Evolutionary conservation across 2,888 invertebrate species (phyloP), one percentile per base, ranked within the genome.

Genomic region (Miltochrista miniata): DNA sequence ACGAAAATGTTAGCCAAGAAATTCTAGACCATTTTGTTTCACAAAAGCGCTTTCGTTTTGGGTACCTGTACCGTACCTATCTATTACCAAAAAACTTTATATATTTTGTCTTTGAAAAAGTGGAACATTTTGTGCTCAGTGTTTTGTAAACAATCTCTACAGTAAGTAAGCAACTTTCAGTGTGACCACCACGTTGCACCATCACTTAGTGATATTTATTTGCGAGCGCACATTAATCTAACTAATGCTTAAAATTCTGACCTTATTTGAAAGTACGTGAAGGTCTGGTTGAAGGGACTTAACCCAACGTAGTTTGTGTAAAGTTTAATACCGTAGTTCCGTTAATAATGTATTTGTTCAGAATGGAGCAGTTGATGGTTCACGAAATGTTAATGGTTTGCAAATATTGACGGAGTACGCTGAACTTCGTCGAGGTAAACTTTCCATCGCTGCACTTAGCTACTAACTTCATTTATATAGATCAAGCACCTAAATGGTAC

Each of bases 391-490:
- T 31, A 31, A 31, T 31, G 31, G 31, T 31, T 31, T 31, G 8
- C 31, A 31, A 31, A 31, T 31, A 31, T 5, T 11, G 5, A 24
- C 5, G 5, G 18, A 31, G 76, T 81, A 73, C 72, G 79, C 77
- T 31, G 8, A 31, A 31, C 31, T 31, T 31, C 8, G 31, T 31
- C 8, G 5, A 31, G 1, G 11, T 31, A 10, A 31, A 31, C 11
- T 31, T 9, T 31, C n/a, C 31, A 10, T 31, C 11, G 8, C 31
- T 24, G 18, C 74, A 70, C 72, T 64, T 31, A 31, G 31, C 18
- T 4, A 5, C 5, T 5, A 24, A 24, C 18, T 24, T 24, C 18
- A 24, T 24, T 24, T 24, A 24, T 5, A 24, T 24, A 24, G 3
- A 4, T 24, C 5, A 24, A 24, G 18, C n/a, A n/a, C n/a, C n/a